Evolutionary conservation across 1,140 invertebrate species (phyloP).

Genomic region (Apis laboriosa): DNA sequence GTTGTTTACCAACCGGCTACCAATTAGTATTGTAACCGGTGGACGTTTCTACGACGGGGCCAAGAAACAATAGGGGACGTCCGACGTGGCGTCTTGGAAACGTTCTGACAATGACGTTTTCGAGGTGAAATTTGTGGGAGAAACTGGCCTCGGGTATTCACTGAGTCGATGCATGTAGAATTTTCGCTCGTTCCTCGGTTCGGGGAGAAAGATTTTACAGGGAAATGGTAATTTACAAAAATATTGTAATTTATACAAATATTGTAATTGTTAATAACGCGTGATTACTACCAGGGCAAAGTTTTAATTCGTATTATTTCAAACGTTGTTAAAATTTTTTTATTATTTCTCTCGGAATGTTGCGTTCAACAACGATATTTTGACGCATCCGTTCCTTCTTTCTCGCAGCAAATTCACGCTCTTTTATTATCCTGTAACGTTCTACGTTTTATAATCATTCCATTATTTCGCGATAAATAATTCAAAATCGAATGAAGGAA

Average conservation of each 20-base stretch:
- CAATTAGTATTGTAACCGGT: conserved; percentile 63
- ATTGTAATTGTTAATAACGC: too few relatives aligned
- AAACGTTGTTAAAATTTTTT: too few relatives aligned
- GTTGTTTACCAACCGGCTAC: conserved; percentile 51
- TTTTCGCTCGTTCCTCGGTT: neutral
- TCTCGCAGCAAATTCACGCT: neutral
- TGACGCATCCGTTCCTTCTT: neutral
- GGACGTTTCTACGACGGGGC: conserved; percentile 26
- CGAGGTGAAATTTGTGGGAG: neutral
- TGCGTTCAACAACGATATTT: neutral
- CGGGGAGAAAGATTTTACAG: too few relatives aligned
- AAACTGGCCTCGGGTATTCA: neutral
- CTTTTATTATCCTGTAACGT: neutral
- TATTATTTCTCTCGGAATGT: neutral
- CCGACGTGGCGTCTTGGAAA: neutral
- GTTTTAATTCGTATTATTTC: neutral
- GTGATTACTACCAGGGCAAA: too few relatives aligned
- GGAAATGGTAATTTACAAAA: too few relatives aligned
- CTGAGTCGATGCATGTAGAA: neutral
- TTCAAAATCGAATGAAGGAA: neutral
- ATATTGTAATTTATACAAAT: too few relatives aligned
- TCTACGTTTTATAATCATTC: neutral
- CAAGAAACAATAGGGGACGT: conserved; percentile 21
- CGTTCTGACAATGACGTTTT: neutral
- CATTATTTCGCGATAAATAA: conserved; percentile 5